Base-by-base conservation (phyloP, 1,140 invertebrate genomes). In the Drosophila santomea region DNA sequence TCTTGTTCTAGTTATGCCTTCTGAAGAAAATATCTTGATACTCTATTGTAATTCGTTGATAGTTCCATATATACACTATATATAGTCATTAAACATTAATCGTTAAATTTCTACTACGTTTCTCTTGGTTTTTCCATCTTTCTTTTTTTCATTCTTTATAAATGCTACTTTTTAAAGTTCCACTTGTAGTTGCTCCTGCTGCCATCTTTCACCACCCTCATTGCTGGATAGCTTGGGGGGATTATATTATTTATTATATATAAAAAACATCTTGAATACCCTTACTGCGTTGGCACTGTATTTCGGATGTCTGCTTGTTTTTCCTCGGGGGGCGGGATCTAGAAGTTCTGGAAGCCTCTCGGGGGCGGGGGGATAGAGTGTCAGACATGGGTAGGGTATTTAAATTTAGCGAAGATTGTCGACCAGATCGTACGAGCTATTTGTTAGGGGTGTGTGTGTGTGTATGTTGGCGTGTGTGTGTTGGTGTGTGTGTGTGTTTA, bases 31-130 rank as follows among this genome's bases (percentile, higher is more conserved):
- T 76, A 68, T 48, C 55, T 63, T 57, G 39, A 57, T 61, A 43
- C 78, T 88, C 84, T 83, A 81, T 78, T 60, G 79, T 79, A 89
- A 88, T 88, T 88, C 83, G 83, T 88, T 88, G 83, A 88, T 89
- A 89, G 79, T 80, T 88, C 69, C 79, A 82, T 77, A 61, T 76
- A 80, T 77, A 77, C 63, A 77, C 74, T 77, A 56, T 71, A 74
- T 79, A 74, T 52, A 64, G 74, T 55, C 25, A 56, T 67, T 57
- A 54, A 67, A 68, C 50, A 50, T 66, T 75, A 79, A 62, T 60
- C 38, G 35, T 76, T 76, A 76, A 67, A 55, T 76, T 56, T 60
- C 74, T 76, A 76, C 74, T 74, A 77, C 52, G 32, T 20, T 59
- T 61, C 28, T 12, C 25, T 48, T 50, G 15, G 11, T 56, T 23